phyloP scores from a whole-genome alignment of 2,888 invertebrate species.

The Agrotis clavis region DNA sequence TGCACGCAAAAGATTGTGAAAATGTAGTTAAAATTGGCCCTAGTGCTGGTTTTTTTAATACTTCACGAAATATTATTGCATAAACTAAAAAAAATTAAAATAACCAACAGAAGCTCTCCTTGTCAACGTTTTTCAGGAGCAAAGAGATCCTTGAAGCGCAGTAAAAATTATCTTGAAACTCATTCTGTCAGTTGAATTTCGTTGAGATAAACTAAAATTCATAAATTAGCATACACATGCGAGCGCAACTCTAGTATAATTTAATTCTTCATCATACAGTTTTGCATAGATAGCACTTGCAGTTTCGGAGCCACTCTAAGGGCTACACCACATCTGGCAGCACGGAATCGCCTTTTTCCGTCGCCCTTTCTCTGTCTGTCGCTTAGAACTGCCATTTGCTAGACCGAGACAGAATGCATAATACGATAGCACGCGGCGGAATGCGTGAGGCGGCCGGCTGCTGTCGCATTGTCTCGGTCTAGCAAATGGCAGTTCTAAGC shows the following conservation, averaged over 20 bases:
- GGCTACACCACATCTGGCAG: no score
- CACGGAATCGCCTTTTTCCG: no score
- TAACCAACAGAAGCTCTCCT: neutral
- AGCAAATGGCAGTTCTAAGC: no score
- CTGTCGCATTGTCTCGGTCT: no score
- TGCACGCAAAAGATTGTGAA: neutral
- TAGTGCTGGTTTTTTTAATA: no score
- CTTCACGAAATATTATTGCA: no score
- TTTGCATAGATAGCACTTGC: conserved; percentile 48
- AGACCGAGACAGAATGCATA: no score
- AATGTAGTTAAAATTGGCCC: neutral
- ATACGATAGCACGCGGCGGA: no score
- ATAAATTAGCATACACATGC: conserved; percentile 32
- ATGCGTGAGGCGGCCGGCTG: no score
- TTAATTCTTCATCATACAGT: conserved; percentile 47
- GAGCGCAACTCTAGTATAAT: conserved; percentile 53
- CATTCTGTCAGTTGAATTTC: neutral
- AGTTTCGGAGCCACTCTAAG: conserved; percentile 28
- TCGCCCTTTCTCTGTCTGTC: no score
- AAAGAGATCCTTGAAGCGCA: neutral
- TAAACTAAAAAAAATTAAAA: no score
- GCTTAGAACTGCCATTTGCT: no score
- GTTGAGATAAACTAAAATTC: conserved; percentile 8
- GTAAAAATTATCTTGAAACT: neutral
- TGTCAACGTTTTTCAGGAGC: neutral